phyloP scores from a whole-genome alignment of 2,797 vertebrate species.

The Scleropages formosus region DNA sequence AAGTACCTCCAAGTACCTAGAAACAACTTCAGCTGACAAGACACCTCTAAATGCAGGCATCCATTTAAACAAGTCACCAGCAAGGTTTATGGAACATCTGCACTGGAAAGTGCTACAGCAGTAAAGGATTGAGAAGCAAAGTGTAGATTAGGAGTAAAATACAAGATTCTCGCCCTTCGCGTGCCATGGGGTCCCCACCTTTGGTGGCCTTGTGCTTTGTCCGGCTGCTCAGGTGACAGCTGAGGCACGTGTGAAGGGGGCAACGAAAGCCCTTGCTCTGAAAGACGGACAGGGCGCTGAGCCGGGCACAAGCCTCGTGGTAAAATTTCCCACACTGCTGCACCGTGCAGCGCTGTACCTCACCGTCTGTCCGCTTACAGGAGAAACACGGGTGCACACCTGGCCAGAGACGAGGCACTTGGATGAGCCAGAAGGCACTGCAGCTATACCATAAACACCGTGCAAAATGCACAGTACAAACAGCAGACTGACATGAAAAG shows the following conservation, averaged over 20 bases:
- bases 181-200: conserved; percentile 61
- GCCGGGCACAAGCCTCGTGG: conserved; percentile 85
- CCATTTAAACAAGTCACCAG: too few relatives aligned
- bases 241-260: conserved; percentile 91
- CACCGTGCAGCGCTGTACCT: conserved; percentile 84
- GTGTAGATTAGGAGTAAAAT: too few relatives aligned
- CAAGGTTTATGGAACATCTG: too few relatives aligned
- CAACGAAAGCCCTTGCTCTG: conserved; percentile 93
- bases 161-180: too few relatives aligned
- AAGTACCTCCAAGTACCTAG: too few relatives aligned
- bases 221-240: conserved; percentile 82
- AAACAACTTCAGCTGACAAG: too few relatives aligned
- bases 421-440: background rate
- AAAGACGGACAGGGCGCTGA: conserved; percentile 80
- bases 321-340: conserved; percentile 92
- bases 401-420: conserved; percentile 46
- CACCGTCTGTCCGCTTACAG: conserved; percentile 83
- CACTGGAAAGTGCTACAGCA: too few relatives aligned
- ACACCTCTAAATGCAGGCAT: too few relatives aligned
- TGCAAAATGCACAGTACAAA: background rate
- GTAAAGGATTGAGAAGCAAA: too few relatives aligned
- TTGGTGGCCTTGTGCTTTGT: conserved; percentile 79
- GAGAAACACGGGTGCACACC: conserved; percentile 86
- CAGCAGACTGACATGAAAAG: background rate
- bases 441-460: background rate